phyloP scores from a whole-genome alignment of 2,113 vertebrate genomes.

The Atrichornis clamosus region DNA sequence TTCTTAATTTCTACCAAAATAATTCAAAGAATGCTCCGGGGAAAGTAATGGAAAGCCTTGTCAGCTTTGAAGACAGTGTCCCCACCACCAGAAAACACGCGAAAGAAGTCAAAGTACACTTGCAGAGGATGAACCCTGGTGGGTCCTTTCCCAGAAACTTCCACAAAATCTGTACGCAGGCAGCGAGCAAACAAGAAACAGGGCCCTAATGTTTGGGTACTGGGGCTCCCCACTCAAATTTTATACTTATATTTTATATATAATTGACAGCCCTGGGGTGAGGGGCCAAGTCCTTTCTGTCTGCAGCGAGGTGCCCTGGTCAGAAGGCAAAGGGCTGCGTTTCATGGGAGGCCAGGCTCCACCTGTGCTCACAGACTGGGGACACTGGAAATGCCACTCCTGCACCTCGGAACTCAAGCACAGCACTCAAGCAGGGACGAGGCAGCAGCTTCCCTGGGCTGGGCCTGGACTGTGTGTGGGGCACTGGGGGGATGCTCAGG shows the following conservation, averaged over 20 bases:
- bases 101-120: not conserved
- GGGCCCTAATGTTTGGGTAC: not conserved
- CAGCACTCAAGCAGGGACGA: accelerated
- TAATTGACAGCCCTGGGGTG: not conserved
- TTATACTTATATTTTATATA: not conserved
- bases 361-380: not conserved
- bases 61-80: not conserved
- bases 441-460: not conserved
- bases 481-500: not conserved
- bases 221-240: not conserved
- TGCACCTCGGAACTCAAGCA: not conserved
- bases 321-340: not conserved
- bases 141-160: not conserved
- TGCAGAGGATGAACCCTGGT: not conserved
- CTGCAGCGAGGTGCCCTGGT: not conserved
- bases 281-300: not conserved
- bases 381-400: not conserved
- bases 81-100: not conserved
- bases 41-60: not conserved
- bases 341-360: not conserved
- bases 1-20: not conserved
- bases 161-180: not conserved
- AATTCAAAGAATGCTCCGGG: not conserved
- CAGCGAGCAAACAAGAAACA: not conserved
- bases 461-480: accelerated